Conservation (phyloP, 2,113 vertebrate genomes). For the Dipodomys spectabilis region DNA sequence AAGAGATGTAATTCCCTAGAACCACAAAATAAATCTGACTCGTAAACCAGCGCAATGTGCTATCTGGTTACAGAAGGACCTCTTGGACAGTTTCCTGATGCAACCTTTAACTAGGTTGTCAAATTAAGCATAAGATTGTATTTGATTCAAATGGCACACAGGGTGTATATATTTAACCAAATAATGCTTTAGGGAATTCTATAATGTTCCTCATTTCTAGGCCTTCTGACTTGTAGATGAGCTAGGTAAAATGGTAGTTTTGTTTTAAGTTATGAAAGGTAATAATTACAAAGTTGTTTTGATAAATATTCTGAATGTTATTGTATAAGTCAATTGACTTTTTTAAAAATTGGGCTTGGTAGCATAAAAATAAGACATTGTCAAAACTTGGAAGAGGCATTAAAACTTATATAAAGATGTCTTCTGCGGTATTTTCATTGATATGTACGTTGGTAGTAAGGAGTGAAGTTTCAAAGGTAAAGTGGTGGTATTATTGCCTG, state of each 20-base stretch:
- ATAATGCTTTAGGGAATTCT: background rate
- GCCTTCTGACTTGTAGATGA: background rate
- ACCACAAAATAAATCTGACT: constrained; percentile 43
- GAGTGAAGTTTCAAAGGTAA: background rate
- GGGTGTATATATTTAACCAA: background rate
- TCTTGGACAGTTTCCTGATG: background rate
- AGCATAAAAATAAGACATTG: background rate
- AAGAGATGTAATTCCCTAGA: constrained; percentile 27
- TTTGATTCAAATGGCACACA: background rate
- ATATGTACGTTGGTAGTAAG: background rate
- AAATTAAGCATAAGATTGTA: constrained; percentile 2
- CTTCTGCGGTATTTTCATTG: background rate
- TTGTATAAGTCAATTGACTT: background rate
- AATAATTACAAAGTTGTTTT: background rate
- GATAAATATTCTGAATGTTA: background rate
- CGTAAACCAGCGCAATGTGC: background rate
- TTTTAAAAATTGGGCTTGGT: background rate
- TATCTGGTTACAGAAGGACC: background rate
- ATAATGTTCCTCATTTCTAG: background rate
- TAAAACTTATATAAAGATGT: background rate
- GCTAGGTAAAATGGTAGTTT: background rate
- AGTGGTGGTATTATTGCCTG: background rate
- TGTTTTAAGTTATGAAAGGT: background rate
- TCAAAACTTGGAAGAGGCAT: background rate
- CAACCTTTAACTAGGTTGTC: background rate